Conservation (phyloP, 2,888 invertebrate genomes). For the Hirudinaria manillensis region DNA sequence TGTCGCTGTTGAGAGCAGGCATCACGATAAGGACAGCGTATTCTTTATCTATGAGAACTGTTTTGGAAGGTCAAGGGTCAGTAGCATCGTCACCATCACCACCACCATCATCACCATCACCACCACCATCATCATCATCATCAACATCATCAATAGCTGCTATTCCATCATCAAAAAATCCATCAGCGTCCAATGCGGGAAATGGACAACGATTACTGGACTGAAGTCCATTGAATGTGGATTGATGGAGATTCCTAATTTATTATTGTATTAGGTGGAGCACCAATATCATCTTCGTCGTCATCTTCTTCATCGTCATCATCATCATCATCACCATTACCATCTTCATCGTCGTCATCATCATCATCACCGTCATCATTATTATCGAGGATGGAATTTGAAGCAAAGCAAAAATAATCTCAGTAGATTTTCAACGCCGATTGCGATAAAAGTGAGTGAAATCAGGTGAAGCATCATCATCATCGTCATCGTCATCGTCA, state of each 20-base stretch:
- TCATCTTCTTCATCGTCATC: not conserved
- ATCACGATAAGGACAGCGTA: not conserved
- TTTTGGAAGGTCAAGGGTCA: not conserved
- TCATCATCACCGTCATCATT: constrained; percentile 6
- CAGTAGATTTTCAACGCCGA: too few species aligned
- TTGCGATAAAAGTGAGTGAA: too few species aligned
- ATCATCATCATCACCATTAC: constrained; percentile 2
- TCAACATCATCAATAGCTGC: not conserved
- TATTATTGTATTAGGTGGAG: not conserved
- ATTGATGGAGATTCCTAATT: too few species aligned
- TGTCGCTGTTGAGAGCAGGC: not conserved
- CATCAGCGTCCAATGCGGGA: not conserved
- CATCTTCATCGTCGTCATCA: not conserved
- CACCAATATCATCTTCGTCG: constrained; percentile 11
- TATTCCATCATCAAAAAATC: not conserved
- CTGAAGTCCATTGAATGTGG: too few species aligned
- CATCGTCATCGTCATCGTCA: not conserved
- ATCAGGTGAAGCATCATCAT: not conserved
- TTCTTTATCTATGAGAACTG: constrained; percentile 27
- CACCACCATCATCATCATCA: constrained; percentile 3
- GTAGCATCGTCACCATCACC: constrained; percentile 16
- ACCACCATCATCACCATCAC: constrained; percentile 19
- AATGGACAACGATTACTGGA: not conserved
- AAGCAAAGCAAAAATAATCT: not conserved
- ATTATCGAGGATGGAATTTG: not conserved